Base-by-base conservation (phyloP, 2,888 invertebrate species). In the Pristionchus mayeri region DNA sequence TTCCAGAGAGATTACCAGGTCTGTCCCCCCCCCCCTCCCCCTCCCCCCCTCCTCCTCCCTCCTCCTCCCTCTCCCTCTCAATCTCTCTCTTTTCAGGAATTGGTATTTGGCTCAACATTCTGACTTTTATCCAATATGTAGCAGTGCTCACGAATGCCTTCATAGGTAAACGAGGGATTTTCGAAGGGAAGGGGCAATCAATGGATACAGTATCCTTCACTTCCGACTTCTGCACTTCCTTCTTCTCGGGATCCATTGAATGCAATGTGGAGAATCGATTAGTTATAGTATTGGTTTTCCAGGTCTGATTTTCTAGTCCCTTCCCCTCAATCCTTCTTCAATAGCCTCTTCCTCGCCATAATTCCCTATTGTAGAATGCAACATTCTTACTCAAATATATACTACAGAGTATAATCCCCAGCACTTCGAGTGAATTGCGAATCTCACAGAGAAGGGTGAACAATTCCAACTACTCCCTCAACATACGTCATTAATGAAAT, bases 61-160 rank as follows among this genome's bases (percentile, higher is more conserved):
- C 24, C 27, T 63, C 18, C 34, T 27, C 27, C 34, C 4, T 27
- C 16, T 34, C 7, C 27, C 34, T 63, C 63, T 27, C 27, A 27
- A 27, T 30, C 9, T 30, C n/a, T 37, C 21, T 80, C 34, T 24
- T 30, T 37, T 37, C 85, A 85, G 88, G 88, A 16, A 89, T 89
- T 93, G 94, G 94, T 18, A 94, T 93, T 85, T 94, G 94, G 94
- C 93, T 93, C 84, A 91, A 92, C 16, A 94, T 94, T 84, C 90
- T 94, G 60, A 91, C 92, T 34, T 93, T 94, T 86, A 89, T 94
- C 37, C 94, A 94, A 85, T 92, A 94, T 71, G 90, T 90, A 81
- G 94, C 94, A 6, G 94, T 94, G 4, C 91, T 94, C 44, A 93
- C 93, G 67, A 94, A 94, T 90, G 94, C 93, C 13, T 94, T 94